Evolutionary conservation across 2,888 invertebrate genomes (phyloP).

Genomic region (Drosophila siamana): DNA sequence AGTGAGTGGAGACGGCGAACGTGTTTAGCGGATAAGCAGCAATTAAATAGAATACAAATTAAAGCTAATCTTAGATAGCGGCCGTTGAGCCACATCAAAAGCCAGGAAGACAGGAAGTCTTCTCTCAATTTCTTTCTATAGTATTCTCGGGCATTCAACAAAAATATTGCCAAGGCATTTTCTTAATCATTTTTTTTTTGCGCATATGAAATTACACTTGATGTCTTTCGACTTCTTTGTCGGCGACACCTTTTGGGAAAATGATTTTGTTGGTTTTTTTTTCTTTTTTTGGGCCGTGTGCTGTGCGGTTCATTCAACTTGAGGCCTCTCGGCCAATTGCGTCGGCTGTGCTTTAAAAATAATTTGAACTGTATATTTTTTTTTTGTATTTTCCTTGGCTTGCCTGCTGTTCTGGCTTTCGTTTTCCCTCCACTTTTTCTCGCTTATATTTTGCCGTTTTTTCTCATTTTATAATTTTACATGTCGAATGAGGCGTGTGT

Average conservation of each 20-base stretch:
- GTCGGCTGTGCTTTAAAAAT: conserved; percentile 52
- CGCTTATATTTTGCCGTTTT: background rate
- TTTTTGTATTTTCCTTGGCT: background rate
- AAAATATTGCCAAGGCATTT: background rate
- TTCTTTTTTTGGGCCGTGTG: conserved; percentile 17
- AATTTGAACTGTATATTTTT: conserved; percentile 40
- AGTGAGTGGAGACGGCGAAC: background rate
- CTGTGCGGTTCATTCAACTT: conserved; percentile 54
- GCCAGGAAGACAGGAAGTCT: background rate
- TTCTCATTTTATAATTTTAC: conserved; percentile 23
- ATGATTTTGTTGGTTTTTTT: background rate
- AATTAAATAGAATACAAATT: conserved; percentile 5
- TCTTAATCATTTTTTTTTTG: background rate
- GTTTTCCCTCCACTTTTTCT: background rate
- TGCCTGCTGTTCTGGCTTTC: conserved; percentile 12
- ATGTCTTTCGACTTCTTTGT: conserved; percentile 1
- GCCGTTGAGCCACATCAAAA: background rate
- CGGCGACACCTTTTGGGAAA: conserved; percentile 33
- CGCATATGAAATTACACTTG: conserved; percentile 13
- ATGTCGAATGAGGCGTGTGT: conserved; percentile 30
- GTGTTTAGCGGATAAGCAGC: background rate
- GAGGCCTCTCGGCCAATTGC: conserved; percentile 32
- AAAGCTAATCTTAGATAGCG: background rate
- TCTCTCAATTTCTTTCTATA: background rate
- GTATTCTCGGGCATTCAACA: too few species aligned